These are phyloP conservation scores for Tetramorium bicarinatum DNA, from an alignment of 2,888 invertebrate genomes.

Conservation along the genomic window DNA sequence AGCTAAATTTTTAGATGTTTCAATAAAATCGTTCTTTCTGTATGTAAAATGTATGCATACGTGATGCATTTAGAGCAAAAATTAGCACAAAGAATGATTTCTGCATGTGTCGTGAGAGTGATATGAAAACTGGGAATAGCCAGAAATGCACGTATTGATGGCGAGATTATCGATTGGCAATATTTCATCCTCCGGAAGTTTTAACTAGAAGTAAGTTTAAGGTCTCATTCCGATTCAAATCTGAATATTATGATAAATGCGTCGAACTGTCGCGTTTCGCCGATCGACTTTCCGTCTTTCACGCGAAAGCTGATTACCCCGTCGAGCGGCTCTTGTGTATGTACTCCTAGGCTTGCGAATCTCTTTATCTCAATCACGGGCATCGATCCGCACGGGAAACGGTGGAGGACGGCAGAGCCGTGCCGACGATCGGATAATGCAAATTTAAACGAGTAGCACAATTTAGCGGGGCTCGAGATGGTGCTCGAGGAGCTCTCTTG, in stretches of 20 bases:
- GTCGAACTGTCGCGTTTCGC: conserved; percentile 13
- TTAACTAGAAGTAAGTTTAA: conserved; percentile 20
- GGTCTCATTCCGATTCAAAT: neutral
- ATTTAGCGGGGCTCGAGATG: conserved; percentile 25
- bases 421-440: conserved; percentile 55
- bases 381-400: conserved; percentile 23
- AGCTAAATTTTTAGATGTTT: neutral
- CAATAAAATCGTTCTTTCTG: neutral
- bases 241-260: conserved; percentile 38
- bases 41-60: neutral
- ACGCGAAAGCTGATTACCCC: conserved; percentile 29
- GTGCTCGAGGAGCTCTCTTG: conserved; percentile 18
- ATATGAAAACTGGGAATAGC: neutral
- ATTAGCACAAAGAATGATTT: neutral
- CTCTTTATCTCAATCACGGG: conserved; percentile 50
- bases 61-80: neutral
- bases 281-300: conserved; percentile 18
- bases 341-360: conserved; percentile 3
- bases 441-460: conserved; percentile 54
- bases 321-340: neutral
- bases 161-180: conserved; percentile 21
- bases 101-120: no score
- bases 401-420: conserved; percentile 10
- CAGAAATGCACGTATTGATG: neutral
- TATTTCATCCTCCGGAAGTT: conserved; percentile 18